Base-by-base conservation (phyloP, 2,113 vertebrate genomes). In the Pycnonotus jocosus region DNA sequence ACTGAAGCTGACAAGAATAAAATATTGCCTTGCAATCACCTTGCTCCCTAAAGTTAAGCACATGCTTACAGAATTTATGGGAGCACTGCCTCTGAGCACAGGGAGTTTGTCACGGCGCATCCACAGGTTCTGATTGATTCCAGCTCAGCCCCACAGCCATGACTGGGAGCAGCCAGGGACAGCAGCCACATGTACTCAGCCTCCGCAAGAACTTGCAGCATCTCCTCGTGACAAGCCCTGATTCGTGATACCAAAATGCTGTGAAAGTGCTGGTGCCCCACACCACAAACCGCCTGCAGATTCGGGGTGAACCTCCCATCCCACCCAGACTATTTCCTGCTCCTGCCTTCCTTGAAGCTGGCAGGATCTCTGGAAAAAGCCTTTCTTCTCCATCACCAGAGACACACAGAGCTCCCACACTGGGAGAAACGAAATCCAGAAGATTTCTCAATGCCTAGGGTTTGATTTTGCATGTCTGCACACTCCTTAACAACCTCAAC, bases 1-100 rank as follows among this genome's bases (percentile, higher is more conserved):
- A 3, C 50, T 44, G 68, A 66, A 78, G 91, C 80, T 92, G 91
- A 86, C 91, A 94, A 71, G 92, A 88, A 92, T 96, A 78, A 96
- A 94, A 81, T 56, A 94, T 31, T 78, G 51, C 48, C 27, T 44
- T 51, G 72, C 86, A 70, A 74, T 78, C 83, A 48, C 82, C 86
- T 92, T 60, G 60, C 83, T 81, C 69, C 1, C 0, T 40, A 76
- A 71, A 89, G 84, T 69, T 68, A 89, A 79, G 89, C 73, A 74
- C 77, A 9, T 1, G 8, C 44, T 78, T 51, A 53, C 3, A 8
- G 72, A 86, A 82, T 92, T 94, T 92, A 90, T 10, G 1, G 72
- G 53, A 92, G 60, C 18, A 6, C 50, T 7, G 17, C 60, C 76
- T 82, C 71, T 38, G 58, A 44, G 62, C 92, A 81, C 4, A 4